Evolutionary conservation across 2,888 invertebrate species (phyloP).

Genomic region (Dendrolimus pini): DNA sequence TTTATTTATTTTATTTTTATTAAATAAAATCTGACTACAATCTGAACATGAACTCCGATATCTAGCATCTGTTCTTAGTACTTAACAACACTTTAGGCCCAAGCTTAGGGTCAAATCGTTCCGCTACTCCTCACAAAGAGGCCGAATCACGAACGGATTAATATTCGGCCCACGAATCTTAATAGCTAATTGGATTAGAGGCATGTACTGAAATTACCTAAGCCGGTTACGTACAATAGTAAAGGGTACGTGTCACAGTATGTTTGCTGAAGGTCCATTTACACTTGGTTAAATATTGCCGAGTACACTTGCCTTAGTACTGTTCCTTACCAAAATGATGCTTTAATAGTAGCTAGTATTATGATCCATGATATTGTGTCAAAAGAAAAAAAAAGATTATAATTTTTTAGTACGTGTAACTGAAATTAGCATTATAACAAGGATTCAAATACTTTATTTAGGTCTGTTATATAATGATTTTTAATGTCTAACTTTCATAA

Average conservation of each 20-base stretch:
- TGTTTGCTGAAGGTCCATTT: constrained; percentile 12
- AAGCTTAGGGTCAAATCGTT: neutral
- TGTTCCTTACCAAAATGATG: no score
- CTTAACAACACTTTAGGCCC: constrained; percentile 42
- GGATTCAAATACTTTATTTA: no score
- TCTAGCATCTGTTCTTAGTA: constrained; percentile 26
- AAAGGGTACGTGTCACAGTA: constrained; percentile 50
- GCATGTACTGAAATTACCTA: constrained; percentile 73
- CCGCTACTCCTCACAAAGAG: constrained; percentile 49
- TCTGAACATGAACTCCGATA: neutral
- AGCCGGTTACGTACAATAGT: constrained; percentile 65
- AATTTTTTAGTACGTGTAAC: no score
- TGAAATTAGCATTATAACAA: no score
- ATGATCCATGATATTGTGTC: no score
- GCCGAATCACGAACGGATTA: constrained; percentile 56
- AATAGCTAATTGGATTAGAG: constrained; percentile 76
- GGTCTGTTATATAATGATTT: no score
- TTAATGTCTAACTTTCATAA: no score
- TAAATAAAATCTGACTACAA: no score
- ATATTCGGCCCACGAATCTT: constrained; percentile 73
- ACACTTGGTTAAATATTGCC: neutral
- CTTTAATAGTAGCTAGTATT: no score
- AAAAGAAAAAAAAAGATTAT: no score
- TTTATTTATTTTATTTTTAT: no score
- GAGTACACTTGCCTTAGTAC: neutral